These are phyloP conservation scores for Vimba vimba DNA, from an alignment of 2,113 vertebrate species.

Conservation along the genomic window DNA sequence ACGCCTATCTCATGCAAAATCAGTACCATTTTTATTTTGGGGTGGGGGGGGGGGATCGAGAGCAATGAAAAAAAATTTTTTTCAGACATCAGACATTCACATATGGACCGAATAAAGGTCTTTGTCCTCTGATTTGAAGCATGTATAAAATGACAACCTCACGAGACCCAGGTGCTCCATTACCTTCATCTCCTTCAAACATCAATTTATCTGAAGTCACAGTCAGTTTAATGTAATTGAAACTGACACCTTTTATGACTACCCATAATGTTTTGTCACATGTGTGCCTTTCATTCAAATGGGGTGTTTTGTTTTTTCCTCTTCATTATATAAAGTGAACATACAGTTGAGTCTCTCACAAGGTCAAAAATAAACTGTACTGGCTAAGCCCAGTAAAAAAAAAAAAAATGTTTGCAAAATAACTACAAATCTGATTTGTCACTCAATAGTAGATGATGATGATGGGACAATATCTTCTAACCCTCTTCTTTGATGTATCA, in stretches of 20 bases:
- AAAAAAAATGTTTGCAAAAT: neutral
- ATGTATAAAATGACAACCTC: conserved; percentile 11
- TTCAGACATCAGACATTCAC: neutral
- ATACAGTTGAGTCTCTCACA: neutral
- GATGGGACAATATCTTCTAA: neutral
- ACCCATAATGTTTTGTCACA: conserved; percentile 17
- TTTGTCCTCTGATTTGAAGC: conserved; percentile 27
- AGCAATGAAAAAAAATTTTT: neutral
- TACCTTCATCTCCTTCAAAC: conserved; percentile 20
- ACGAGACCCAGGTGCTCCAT: conserved; percentile 29
- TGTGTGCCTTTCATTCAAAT: conserved; percentile 37
- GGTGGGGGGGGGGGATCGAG: neutral
- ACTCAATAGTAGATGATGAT: neutral
- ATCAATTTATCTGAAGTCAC: conserved; percentile 35
- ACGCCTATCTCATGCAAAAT: neutral
- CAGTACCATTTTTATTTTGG: neutral
- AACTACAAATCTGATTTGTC: neutral
- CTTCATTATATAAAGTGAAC: neutral
- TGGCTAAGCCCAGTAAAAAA: neutral
- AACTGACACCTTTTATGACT: conserved; percentile 30
- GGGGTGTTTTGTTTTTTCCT: neutral
- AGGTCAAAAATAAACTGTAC: neutral
- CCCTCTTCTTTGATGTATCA: neutral
- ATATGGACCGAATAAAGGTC: neutral
- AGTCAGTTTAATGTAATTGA: conserved; percentile 31